These are phyloP conservation scores for Carassius auratus DNA, from an alignment of 2,113 vertebrate genomes.

Conservation along the genomic window DNA sequence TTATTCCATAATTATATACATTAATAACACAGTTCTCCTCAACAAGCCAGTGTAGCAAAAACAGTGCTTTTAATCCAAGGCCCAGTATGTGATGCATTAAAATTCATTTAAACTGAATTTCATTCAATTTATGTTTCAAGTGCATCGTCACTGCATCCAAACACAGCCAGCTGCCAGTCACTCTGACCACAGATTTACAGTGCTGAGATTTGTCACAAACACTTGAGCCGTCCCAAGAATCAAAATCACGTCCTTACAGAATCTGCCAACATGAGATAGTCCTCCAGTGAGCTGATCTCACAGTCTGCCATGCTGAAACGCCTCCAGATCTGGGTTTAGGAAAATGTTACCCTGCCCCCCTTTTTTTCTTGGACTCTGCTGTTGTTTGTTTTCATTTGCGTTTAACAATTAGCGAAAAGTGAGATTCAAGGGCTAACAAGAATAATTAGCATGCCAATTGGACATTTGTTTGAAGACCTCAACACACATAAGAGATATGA, in stretches of 20 bases:
- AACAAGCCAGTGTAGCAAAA: not conserved
- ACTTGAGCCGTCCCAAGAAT: constrained; percentile 22
- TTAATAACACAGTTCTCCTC: no score
- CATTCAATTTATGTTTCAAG: not conserved
- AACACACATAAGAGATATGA: not conserved
- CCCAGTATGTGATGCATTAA: not conserved
- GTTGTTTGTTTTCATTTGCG: constrained; percentile 42
- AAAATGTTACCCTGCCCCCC: not conserved
- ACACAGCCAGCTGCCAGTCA: not conserved
- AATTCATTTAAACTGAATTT: not conserved
- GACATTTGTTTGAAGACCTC: not conserved
- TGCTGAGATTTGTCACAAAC: constrained; percentile 15
- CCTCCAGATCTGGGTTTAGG: constrained; percentile 35
- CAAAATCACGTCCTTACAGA: not conserved
- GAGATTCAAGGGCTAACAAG: constrained; percentile 24
- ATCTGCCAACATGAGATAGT: constrained; percentile 39
- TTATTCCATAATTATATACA: no score
- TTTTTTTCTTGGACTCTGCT: constrained; percentile 23
- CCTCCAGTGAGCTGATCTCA: constrained; percentile 7
- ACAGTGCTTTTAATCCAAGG: not conserved
- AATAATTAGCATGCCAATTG: constrained; percentile 6
- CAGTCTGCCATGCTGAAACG: constrained; percentile 45
- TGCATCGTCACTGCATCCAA: not conserved
- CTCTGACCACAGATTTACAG: constrained; percentile 2
- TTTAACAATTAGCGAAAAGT: constrained; percentile 31